These are phyloP conservation scores for Cydia amplana DNA, from an alignment of 1,140 invertebrate species.

Conservation along the genomic window DNA sequence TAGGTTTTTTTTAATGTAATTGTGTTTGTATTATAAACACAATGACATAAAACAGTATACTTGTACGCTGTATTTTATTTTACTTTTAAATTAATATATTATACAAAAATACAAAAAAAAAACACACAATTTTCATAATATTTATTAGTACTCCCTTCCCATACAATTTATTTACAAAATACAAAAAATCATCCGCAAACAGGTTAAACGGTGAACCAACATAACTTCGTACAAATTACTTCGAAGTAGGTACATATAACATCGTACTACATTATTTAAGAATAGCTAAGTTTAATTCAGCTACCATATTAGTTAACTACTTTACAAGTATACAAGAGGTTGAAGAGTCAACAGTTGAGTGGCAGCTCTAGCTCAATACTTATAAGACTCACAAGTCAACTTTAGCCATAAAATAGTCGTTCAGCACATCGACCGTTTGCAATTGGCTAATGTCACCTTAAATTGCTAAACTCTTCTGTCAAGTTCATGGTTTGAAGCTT, in stretches of 20 bases:
- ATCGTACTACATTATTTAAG: constrained; percentile 63
- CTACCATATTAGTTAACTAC: constrained; percentile 64
- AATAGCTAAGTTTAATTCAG: constrained; percentile 65
- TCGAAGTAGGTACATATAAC: constrained; percentile 56
- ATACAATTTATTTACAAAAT: constrained; percentile 76
- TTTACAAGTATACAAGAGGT: constrained; percentile 71
- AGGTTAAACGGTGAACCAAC: constrained; percentile 33
- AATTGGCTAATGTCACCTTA: no score
- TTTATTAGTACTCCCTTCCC: constrained; percentile 68
- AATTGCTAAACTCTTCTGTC: no score
- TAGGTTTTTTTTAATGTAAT: no score
- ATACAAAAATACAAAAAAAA: constrained; percentile 35
- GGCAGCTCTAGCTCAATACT: constrained; percentile 11
- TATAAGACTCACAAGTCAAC: background rate
- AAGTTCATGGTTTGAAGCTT: no score
- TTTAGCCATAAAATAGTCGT: background rate
- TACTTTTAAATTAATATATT: no score
- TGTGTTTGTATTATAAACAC: no score
- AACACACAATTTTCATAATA: constrained; percentile 51
- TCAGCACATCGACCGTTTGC: no score
- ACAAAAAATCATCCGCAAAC: constrained; percentile 52
- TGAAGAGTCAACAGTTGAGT: constrained; percentile 50
- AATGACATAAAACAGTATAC: no score
- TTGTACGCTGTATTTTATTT: no score
- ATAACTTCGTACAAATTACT: constrained; percentile 55